Conservation (phyloP, 2,888 invertebrate species). For the Aphodius granarius region DNA sequence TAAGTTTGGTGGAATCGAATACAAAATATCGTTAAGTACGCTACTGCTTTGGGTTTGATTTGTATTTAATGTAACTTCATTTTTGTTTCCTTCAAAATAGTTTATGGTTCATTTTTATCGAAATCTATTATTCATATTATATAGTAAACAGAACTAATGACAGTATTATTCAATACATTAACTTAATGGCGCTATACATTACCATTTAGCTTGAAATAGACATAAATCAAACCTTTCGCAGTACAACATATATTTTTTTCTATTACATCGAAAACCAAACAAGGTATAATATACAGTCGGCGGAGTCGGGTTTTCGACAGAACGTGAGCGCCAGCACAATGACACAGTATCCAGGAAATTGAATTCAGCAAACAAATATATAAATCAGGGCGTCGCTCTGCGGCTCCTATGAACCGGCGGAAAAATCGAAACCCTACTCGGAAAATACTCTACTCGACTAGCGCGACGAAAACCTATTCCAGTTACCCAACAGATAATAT, state of each 20-base stretch:
- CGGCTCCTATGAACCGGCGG: not conserved
- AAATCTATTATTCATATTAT: no score
- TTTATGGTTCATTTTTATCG: no score
- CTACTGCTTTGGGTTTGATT: not conserved
- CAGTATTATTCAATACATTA: no score
- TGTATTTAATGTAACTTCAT: no score
- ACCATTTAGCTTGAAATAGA: not conserved
- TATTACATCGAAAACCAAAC: not conserved
- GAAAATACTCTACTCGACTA: constrained; percentile 6
- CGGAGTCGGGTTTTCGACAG: not conserved
- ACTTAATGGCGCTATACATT: not conserved
- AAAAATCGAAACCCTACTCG: constrained; percentile 9
- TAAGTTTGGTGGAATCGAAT: not conserved
- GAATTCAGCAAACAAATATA: constrained; percentile 45
- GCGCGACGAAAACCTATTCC: not conserved
- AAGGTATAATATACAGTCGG: not conserved
- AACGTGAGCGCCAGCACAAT: constrained; percentile 4
- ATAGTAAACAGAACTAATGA: no score
- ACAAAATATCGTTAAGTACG: not conserved
- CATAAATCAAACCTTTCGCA: not conserved
- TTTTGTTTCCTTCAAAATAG: no score
- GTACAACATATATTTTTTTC: not conserved
- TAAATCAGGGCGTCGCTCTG: constrained; percentile 35
- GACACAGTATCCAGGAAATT: constrained; percentile 36
- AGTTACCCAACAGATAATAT: not conserved